Percentiles rank a stretch among this genome's conserved stretches.
Evolutionary conservation across 2,888 invertebrate species (phyloP).

Genomic region (Apamea sordens): DNA sequence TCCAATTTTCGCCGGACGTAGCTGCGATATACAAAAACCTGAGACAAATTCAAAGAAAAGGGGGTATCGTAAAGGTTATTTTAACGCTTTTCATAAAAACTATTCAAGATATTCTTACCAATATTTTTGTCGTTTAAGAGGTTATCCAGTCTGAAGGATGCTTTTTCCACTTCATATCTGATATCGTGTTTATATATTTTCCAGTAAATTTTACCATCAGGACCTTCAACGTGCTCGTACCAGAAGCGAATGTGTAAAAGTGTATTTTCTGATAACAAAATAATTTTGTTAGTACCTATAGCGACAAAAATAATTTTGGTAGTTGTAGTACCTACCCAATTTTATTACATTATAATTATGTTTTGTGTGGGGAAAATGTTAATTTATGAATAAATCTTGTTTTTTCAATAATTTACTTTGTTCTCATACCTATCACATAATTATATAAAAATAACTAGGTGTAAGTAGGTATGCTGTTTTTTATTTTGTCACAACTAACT

Average conservation of each 20-base stretch:
- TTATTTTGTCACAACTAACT: not conserved
- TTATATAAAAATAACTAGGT: no score
- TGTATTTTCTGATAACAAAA: slow-evolving; percentile 75
- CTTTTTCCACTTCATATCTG: slow-evolving; percentile 81
- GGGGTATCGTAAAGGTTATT: no score
- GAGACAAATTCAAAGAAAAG: not conserved
- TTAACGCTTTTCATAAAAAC: no score
- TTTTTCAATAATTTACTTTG: not conserved
- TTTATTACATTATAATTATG: not conserved
- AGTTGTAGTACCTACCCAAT: not conserved
- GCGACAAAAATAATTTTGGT: not conserved
- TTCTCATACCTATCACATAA: not conserved
- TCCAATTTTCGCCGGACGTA: not conserved
- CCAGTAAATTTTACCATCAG: slow-evolving; percentile 81
- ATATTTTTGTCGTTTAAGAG: slow-evolving; percentile 80
- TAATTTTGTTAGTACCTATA: no score
- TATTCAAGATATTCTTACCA: slow-evolving; percentile 64
- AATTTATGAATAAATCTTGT: not conserved
- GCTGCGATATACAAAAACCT: not conserved
- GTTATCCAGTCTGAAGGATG: slow-evolving; percentile 79
- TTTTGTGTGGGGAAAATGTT: not conserved
- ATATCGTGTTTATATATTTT: slow-evolving; percentile 81
- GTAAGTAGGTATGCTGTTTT: not conserved
- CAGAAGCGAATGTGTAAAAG: slow-evolving; percentile 78
- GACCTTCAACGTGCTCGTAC: slow-evolving; percentile 78